Evolutionary conservation across 2,888 invertebrate genomes (phyloP).

Genomic region (Acleris literana): DNA sequence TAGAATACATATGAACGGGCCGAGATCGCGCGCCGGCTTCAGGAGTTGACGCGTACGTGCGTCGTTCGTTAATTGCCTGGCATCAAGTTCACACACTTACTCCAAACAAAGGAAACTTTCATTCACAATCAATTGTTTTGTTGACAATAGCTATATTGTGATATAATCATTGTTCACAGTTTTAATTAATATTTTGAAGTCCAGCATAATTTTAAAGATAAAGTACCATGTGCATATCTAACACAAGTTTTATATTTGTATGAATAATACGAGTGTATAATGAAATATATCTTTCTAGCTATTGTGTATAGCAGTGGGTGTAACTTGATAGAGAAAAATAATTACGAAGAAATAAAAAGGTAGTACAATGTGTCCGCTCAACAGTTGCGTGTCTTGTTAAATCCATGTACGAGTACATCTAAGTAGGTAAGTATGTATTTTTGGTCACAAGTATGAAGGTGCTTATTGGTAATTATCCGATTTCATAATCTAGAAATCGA

Average conservation of each 20-base stretch:
- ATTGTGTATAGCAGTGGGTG: too few species aligned
- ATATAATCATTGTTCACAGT: not conserved
- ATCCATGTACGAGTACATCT: too few species aligned
- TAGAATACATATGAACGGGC: too few species aligned
- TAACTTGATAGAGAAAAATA: too few species aligned
- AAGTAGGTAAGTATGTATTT: too few species aligned
- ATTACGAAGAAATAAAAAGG: too few species aligned
- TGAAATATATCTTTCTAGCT: too few species aligned
- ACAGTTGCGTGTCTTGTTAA: too few species aligned
- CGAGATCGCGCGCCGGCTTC: too few species aligned
- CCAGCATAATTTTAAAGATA: not conserved
- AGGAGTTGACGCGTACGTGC: not conserved
- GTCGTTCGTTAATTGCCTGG: slow-evolving; percentile 21
- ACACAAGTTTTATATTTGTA: too few species aligned
- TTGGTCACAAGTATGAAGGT: not conserved
- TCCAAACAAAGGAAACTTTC: slow-evolving; percentile 22
- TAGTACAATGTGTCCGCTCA: too few species aligned
- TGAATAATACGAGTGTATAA: too few species aligned
- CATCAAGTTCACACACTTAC: slow-evolving; percentile 9
- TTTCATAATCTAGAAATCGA: not conserved
- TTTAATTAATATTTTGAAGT: not conserved
- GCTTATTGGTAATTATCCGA: not conserved
- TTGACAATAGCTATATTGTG: slow-evolving; percentile 14
- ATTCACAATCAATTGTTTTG: slow-evolving; percentile 26
- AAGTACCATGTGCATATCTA: not conserved